Evolutionary conservation across 35 echinoderm and acorn worm species (phyloP).

Genomic region (Ophioderma brevispina): DNA sequence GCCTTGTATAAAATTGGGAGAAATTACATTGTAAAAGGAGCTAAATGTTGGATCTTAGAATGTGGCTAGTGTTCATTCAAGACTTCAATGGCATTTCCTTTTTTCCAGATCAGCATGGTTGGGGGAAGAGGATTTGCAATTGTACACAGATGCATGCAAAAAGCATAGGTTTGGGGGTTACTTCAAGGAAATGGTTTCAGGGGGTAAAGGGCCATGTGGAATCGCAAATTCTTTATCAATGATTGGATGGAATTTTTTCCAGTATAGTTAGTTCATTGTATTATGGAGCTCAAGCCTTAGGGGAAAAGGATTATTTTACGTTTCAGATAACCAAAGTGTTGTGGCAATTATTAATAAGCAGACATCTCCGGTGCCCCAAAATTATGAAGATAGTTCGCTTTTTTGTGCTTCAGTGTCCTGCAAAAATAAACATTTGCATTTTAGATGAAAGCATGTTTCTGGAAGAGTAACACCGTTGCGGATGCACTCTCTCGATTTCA

Average conservation of each 20-base stretch:
- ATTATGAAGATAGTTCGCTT: background rate
- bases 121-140: background rate
- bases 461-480: background rate
- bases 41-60: too few species aligned
- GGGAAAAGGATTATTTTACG: background rate
- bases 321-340: background rate
- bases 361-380: background rate
- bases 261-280: background rate
- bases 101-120: background rate
- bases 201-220: background rate
- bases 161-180: background rate
- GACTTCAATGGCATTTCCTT: background rate
- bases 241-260: background rate
- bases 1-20: too few species aligned
- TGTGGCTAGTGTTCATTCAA: too few species aligned
- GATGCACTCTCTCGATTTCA: background rate
- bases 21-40: too few species aligned
- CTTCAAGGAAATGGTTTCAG: background rate
- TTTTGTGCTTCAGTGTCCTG: background rate
- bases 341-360: background rate
- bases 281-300: background rate
- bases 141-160: background rate
- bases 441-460: background rate
- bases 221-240: background rate
- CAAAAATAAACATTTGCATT: background rate